Conservation (phyloP, 1,140 invertebrate genomes). For the Pseudachorutes palmiensis region DNA sequence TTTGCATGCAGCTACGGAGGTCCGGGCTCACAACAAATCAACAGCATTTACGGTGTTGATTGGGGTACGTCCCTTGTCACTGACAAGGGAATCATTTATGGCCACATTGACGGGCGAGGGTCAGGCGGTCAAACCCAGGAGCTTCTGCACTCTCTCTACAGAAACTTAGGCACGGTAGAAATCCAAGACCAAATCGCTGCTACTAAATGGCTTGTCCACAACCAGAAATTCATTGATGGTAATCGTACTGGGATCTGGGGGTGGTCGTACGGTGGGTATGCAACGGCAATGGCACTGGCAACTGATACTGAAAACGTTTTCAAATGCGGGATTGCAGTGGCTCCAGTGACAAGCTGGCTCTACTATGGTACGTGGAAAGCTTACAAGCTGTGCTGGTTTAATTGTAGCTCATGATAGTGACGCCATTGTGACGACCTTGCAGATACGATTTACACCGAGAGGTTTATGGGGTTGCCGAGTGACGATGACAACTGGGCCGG, state of each 20-base stretch:
- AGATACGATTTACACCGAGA: slow-evolving; percentile 92
- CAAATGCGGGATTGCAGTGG: slow-evolving; percentile 82
- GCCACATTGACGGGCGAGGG: slow-evolving; percentile 79
- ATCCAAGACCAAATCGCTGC: slow-evolving; percentile 48
- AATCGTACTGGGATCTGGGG: slow-evolving; percentile 77
- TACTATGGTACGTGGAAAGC: slow-evolving; percentile 65
- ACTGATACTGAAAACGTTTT: slow-evolving; percentile 61
- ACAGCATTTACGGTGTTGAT: slow-evolving; percentile 64
- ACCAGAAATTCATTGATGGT: slow-evolving; percentile 59
- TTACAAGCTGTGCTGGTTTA: neutral
- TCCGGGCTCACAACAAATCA: slow-evolving; percentile 71
- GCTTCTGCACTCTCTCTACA: slow-evolving; percentile 72
- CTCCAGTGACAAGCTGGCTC: slow-evolving; percentile 86
- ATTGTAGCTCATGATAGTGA: too few species aligned
- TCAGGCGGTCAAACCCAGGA: slow-evolving; percentile 74
- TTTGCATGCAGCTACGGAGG: slow-evolving; percentile 63
- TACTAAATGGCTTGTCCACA: slow-evolving; percentile 51
- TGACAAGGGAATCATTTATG: slow-evolving; percentile 75
- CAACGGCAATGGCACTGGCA: slow-evolving; percentile 48
- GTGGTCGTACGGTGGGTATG: slow-evolving; percentile 58
- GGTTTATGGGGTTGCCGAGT: slow-evolving; percentile 80
- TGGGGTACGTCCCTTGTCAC: slow-evolving; percentile 77
- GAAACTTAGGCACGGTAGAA: slow-evolving; percentile 73
- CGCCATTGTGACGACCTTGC: slow-evolving; percentile 40
- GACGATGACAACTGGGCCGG: slow-evolving; percentile 61